Base-by-base conservation (phyloP, 2,888 invertebrate genomes). In the Drosophila tripunctata region DNA sequence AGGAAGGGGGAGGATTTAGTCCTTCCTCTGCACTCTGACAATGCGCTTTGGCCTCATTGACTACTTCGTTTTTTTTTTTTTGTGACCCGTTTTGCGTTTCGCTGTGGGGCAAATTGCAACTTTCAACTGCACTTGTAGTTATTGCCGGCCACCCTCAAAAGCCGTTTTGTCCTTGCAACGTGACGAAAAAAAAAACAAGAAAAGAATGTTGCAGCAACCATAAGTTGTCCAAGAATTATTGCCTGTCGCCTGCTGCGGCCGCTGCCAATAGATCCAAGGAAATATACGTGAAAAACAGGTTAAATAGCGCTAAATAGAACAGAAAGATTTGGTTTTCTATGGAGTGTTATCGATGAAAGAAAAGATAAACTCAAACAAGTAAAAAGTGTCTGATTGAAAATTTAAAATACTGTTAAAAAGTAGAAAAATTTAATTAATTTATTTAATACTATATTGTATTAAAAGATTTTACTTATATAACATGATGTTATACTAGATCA, bases 161-260 rank as follows among this genome's bases (percentile, higher is more conserved):
- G 12, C 43, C 3, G 21, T 43, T n/a, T n/a, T 43, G 30, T 22
- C 33, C 41, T 50, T 66, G 62, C 62, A 75, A 71, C 63, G 62
- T 68, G 69, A 48, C 68, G 40, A 60, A 63, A 63, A 84, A 72
- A 72, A 84, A 72, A 72, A 52, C 47, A 72, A 72, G 80, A 72
- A 72, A 52, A 43, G 67, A 62, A 67, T 65, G 69, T 58, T 50
- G 61, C 43, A 44, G 57, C 45, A 52, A 41, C 61, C 61, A 62
- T 57, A 57, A 65, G 44, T 58, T 67, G 17, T 38, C 48, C 6
- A 70, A 70, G 66, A 83, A 61, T 79, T 73, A 79, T 65, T 40
- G 51, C 57, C 69, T 60, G 57, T 65, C 44, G 55, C 44, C 47
- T 43, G 55, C 40, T 27, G 10, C n/a, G n/a, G n/a, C n/a, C n/a